Percentiles rank a stretch among this genome's conserved stretches.
These are phyloP conservation scores for Phoxinus phoxinus DNA, from an alignment of 2,113 vertebrate species.

Conservation along the genomic window DNA sequence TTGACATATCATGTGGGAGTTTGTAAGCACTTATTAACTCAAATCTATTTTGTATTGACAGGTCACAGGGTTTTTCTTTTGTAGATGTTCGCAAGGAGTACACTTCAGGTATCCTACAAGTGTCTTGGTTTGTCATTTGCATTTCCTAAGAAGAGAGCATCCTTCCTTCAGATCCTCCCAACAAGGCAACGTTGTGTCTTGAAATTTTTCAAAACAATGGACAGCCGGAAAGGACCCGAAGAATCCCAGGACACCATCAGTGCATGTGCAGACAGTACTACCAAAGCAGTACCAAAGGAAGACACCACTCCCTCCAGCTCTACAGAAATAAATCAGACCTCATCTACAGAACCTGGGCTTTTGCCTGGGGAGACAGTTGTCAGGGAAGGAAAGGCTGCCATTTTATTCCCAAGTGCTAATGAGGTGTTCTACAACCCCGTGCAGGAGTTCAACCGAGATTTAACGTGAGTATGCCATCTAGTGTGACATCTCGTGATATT, in stretches of 20 bases:
- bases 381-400: slow-evolving; percentile 83
- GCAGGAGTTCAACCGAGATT: slow-evolving; percentile 91
- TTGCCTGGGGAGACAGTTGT: slow-evolving; percentile 77
- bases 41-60: neutral
- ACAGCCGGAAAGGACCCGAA: neutral
- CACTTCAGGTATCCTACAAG: neutral
- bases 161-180: neutral
- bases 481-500: neutral
- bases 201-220: slow-evolving; percentile 28
- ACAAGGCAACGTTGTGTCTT: neutral
- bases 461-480: slow-evolving; percentile 81
- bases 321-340: neutral
- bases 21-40: neutral
- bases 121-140: neutral
- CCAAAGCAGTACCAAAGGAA: neutral
- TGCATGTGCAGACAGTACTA: neutral
- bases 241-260: slow-evolving; percentile 49
- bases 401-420: slow-evolving; percentile 86
- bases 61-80: neutral
- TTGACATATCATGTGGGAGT: neutral
- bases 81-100: neutral
- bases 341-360: slow-evolving; percentile 33
- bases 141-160: neutral
- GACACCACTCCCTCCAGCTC: neutral
- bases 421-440: slow-evolving; percentile 94